Evolutionary conservation across 1,140 invertebrate genomes (phyloP).

Genomic region (Rhizoglyphus robini): DNA sequence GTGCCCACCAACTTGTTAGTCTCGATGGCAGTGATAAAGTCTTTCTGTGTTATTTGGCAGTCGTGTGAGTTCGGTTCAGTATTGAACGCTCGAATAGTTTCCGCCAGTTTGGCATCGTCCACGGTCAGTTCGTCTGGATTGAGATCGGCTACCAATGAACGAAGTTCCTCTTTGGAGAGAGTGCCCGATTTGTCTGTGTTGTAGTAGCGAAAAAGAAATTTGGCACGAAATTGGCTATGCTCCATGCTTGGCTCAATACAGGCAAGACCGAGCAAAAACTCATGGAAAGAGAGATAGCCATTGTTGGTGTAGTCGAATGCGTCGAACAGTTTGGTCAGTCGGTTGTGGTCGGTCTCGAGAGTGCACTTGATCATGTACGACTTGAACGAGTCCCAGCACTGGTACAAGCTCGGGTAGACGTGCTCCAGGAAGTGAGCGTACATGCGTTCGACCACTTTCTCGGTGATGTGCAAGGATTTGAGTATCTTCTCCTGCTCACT

Average conservation of each 20-base stretch:
- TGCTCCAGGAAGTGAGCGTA: too few relatives aligned
- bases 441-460: slow-evolving; percentile 15
- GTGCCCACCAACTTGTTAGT: slow-evolving; percentile 44
- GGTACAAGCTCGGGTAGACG: not conserved
- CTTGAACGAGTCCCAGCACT: slow-evolving; percentile 15
- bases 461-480: slow-evolving; percentile 1
- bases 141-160: not conserved
- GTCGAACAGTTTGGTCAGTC: slow-evolving; percentile 4
- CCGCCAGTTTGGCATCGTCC: not conserved
- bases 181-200: too few relatives aligned
- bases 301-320: slow-evolving; percentile 18
- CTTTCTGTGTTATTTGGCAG: slow-evolving; percentile 22
- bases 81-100: not conserved
- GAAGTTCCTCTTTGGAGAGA: too few relatives aligned
- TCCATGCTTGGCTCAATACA: slow-evolving; percentile 40
- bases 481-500: not conserved
- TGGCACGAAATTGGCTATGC: slow-evolving; percentile 40
- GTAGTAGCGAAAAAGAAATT: slow-evolving; percentile 44
- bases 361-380: slow-evolving; percentile 16
- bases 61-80: not conserved
- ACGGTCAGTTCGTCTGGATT: not conserved
- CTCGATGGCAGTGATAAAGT: slow-evolving; percentile 41
- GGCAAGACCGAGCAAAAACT: slow-evolving; percentile 40
- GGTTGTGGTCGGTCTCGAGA: not conserved
- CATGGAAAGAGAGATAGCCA: too few relatives aligned